Evolutionary conservation across 1,140 invertebrate genomes (phyloP).

Genomic region (Drosophila arawakana): DNA sequence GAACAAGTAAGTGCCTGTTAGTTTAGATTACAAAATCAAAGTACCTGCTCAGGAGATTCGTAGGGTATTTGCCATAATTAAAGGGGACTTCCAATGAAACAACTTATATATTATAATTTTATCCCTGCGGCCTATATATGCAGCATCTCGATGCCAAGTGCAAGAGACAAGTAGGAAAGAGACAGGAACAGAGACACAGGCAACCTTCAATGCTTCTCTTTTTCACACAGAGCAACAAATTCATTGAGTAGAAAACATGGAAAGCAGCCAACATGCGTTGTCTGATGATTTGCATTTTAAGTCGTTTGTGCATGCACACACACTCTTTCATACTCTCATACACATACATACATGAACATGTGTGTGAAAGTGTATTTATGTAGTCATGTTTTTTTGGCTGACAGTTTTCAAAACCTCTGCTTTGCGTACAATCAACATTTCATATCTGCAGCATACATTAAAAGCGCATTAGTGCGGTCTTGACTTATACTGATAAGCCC

Average conservation of each 20-base stretch:
- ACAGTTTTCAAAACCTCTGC: constrained; percentile 22
- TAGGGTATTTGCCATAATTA: constrained; percentile 63
- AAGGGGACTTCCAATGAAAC: constrained; percentile 78
- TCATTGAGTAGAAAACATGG: constrained; percentile 63
- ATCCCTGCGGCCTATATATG: constrained; percentile 81
- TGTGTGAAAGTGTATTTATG: background rate
- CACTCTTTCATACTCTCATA: background rate
- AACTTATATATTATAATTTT: constrained; percentile 81
- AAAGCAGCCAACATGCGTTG: constrained; percentile 12
- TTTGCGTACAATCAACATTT: constrained; percentile 77
- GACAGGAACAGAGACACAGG: background rate
- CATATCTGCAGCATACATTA: constrained; percentile 84
- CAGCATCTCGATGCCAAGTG: constrained; percentile 44
- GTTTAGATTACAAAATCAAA: background rate
- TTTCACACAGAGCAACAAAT: background rate
- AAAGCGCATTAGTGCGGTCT: constrained; percentile 83
- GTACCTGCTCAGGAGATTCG: constrained; percentile 1
- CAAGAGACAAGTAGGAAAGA: constrained; percentile 16
- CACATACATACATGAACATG: background rate
- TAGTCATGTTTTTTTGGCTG: constrained; percentile 5
- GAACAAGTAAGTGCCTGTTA: background rate
- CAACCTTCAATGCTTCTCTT: constrained; percentile 24
- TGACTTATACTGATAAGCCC: constrained; percentile 71
- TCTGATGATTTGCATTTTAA: constrained; percentile 67
- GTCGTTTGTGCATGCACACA: constrained; percentile 23